These are phyloP conservation scores for Latrodectus elegans DNA, from an alignment of 2,888 invertebrate species.

Conservation along the genomic window DNA sequence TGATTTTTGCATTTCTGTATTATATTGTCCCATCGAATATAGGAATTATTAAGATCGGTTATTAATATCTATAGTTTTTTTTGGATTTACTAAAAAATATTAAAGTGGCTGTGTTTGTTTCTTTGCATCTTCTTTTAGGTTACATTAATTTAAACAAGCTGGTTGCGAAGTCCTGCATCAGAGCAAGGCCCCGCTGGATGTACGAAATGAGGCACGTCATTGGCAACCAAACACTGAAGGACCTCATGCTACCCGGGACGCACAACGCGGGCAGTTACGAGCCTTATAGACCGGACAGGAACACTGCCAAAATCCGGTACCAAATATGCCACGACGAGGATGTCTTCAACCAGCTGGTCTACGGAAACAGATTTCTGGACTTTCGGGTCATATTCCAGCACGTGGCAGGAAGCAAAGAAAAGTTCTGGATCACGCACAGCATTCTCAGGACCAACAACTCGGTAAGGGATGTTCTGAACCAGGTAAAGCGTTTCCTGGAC, in stretches of 20 bases:
- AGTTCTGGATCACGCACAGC: slow-evolving; percentile 72
- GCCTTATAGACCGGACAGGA: slow-evolving; percentile 76
- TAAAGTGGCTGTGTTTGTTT: background rate
- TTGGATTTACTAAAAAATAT: background rate
- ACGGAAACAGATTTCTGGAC: slow-evolving; percentile 81
- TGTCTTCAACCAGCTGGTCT: slow-evolving; percentile 88
- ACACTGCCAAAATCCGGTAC: slow-evolving; percentile 65
- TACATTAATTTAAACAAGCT: slow-evolving; percentile 58
- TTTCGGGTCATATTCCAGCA: slow-evolving; percentile 70
- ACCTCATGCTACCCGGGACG: slow-evolving; percentile 82
- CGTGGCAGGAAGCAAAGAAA: slow-evolving; percentile 63
- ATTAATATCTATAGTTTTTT: background rate
- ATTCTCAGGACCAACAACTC: slow-evolving; percentile 70
- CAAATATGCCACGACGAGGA: slow-evolving; percentile 83
- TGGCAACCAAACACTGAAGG: slow-evolving; percentile 79
- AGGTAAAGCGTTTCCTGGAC: slow-evolving; percentile 83
- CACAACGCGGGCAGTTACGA: slow-evolving; percentile 82
- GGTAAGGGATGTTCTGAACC: slow-evolving; percentile 75
- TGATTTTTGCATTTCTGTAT: no score
- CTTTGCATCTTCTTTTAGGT: slow-evolving; percentile 14
- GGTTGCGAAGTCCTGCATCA: slow-evolving; percentile 65
- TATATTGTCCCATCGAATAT: no score
- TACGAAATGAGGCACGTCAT: slow-evolving; percentile 67
- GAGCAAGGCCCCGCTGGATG: slow-evolving; percentile 67
- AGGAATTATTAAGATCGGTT: no score